phyloP scores from a whole-genome alignment of 2,113 vertebrate genomes.

The Psilopsiagon aymara region DNA sequence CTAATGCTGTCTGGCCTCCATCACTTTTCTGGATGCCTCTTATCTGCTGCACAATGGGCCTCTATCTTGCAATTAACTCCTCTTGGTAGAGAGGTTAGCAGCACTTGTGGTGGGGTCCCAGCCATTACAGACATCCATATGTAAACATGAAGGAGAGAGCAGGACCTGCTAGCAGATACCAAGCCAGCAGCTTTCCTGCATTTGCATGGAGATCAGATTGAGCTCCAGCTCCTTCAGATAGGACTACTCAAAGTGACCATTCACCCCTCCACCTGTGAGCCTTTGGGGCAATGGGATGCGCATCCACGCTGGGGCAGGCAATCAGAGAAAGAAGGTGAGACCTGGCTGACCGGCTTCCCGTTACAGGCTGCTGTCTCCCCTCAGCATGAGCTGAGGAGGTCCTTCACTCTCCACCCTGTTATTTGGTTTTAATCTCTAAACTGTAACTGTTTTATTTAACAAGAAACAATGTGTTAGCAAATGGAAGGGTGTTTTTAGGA shows the following conservation, averaged over 20 bases:
- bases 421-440: neutral
- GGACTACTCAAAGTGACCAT: neutral
- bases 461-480: neutral
- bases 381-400: neutral
- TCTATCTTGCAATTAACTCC: neutral
- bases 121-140: neutral
- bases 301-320: neutral
- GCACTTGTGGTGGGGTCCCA: rapidly evolving
- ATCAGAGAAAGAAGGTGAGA: neutral
- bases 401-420: neutral
- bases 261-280: neutral
- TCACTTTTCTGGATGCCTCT: neutral
- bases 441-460: neutral
- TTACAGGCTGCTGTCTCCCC: neutral
- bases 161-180: neutral
- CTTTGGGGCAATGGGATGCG: neutral
- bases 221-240: neutral
- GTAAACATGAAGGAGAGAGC: neutral
- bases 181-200: neutral
- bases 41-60: neutral
- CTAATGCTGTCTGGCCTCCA: neutral
- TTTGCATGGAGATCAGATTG: neutral
- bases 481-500: neutral
- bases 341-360: neutral
- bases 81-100: neutral